Evolutionary conservation across 1,140 invertebrate species (phyloP).

Genomic region (Eurosta solidaginis): DNA sequence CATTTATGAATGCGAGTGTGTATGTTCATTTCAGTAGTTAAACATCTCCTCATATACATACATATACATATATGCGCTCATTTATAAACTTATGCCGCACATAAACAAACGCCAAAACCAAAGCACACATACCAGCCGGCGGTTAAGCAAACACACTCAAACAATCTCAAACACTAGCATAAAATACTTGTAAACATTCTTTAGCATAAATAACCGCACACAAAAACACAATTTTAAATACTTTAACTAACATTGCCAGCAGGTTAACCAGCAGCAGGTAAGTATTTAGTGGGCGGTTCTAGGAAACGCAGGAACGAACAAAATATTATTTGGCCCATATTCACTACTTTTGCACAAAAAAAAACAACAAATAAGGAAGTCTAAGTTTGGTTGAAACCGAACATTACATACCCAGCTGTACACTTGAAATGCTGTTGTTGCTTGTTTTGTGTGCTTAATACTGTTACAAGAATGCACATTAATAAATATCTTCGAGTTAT

Average conservation of each 20-base stretch:
- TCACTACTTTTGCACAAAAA: background rate
- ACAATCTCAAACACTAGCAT: background rate
- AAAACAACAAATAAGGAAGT: too few species aligned
- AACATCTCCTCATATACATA: too few species aligned
- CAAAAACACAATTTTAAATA: constrained; percentile 15
- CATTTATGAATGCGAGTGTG: too few species aligned
- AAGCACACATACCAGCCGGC: background rate
- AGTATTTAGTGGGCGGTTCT: background rate
- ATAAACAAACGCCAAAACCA: constrained; percentile 18
- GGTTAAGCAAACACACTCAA: background rate
- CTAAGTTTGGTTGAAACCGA: too few species aligned
- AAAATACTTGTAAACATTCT: constrained; percentile 21
- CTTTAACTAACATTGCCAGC: constrained; percentile 1
- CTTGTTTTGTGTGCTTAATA: too few species aligned
- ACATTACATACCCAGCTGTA: too few species aligned
- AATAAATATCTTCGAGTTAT: too few species aligned
- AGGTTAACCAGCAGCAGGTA: background rate
- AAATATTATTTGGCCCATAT: constrained; percentile 16
- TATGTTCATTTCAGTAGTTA: too few species aligned
- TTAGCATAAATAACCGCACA: constrained; percentile 17
- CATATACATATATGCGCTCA: background rate
- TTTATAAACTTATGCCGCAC: background rate
- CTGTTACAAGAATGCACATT: too few species aligned
- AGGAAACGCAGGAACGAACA: background rate
- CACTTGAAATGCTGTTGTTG: too few species aligned